Conservation (phyloP, 2,113 vertebrate species). For the Tympanuchus pallidicinctus region DNA sequence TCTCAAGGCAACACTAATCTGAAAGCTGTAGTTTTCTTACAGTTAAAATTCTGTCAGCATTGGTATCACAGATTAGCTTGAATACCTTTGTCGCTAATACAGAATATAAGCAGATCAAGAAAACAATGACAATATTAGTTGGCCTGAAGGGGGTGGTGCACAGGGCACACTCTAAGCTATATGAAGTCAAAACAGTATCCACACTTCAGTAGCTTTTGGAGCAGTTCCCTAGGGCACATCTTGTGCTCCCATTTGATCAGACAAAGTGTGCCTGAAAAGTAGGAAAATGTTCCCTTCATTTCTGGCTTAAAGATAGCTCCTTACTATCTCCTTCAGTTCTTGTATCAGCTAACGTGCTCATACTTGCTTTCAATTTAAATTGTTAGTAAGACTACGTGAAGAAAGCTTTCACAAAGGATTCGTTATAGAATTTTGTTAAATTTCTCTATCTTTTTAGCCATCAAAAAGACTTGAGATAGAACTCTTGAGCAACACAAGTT, state of each 20-base stretch:
- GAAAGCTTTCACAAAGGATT: not conserved
- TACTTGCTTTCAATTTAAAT: not conserved
- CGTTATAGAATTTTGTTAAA: not conserved
- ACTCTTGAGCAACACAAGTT: not conserved
- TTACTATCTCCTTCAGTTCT: not conserved
- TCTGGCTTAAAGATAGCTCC: not conserved
- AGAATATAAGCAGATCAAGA: not conserved
- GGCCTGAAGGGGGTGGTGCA: not conserved
- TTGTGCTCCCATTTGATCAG: fast-evolving
- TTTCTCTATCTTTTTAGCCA: not conserved
- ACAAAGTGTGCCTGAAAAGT: not conserved
- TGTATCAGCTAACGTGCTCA: not conserved
- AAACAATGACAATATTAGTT: too few relatives aligned
- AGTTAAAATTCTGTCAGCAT: not conserved
- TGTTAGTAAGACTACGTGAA: not conserved
- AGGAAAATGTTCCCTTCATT: not conserved
- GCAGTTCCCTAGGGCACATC: not conserved
- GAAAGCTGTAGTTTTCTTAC: not conserved
- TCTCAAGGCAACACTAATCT: not conserved
- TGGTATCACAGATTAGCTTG: not conserved
- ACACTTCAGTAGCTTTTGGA: not conserved
- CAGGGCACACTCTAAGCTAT: not conserved
- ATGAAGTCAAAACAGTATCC: fast-evolving
- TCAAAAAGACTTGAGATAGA: not conserved
- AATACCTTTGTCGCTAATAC: not conserved